Evolutionary conservation across 2,888 invertebrate species (phyloP), one percentile per base, ranked within the genome.

Genomic region (Brachyptera risi): DNA sequence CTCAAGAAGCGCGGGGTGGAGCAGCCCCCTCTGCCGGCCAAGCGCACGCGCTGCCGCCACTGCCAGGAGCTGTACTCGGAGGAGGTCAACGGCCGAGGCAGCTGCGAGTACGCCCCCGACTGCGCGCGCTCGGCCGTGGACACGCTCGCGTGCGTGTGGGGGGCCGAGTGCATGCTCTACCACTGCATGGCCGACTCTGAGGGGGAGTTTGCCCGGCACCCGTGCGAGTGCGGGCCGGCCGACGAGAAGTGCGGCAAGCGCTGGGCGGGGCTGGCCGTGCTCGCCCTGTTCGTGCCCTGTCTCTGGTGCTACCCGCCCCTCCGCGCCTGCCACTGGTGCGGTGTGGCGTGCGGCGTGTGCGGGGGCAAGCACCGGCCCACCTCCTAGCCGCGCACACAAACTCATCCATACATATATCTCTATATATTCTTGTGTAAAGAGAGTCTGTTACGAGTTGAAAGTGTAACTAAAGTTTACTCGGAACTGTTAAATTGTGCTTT

Each of bases 111-210:
- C 74, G 94, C 94, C 1, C 96, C 96, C 0, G 95, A 96, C 77
- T 83, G 85, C 70, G 84, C 88, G 72, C 83, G 83, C 67, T 80
- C 86, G 24, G 88, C 91, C 70, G 88, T 96, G 69, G 88, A 94
- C 73, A 81, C 83, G 60, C 83, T 92, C 49, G 85, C 90, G 51
- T 95, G 96, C 73, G 86, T 96, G 71, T 83, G 86, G 67, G 92
- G 93, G 75, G 93, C 95, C 17, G 87, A 88, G 75, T 90, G 93
- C 70, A 85, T 95, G 84, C 80, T 94, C 71, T 96, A 95, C 79
- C 95, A 96, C 79, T 96, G 96, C 76, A 89, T 92, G 84, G 84
- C 91, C 67, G 93, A 94, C 75, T 84, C 90, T 1, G 95, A 95
- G 72, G 94, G 92, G 1, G 93, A 95, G 69, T 90, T 88, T 73